Conservation (phyloP, 2,888 invertebrate genomes). For the Eupelmus urozonus region DNA sequence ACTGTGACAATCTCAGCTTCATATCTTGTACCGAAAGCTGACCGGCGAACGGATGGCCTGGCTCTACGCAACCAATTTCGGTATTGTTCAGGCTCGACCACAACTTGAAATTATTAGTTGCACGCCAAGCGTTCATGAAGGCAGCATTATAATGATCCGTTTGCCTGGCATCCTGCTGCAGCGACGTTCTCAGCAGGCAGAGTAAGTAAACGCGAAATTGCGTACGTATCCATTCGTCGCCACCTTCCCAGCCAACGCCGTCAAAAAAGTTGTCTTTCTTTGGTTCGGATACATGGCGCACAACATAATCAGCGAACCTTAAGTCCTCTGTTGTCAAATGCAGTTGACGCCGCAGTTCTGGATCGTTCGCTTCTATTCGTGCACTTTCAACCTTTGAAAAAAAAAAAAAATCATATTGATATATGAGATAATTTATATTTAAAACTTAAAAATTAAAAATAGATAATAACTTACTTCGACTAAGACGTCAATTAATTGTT, state of each 20-base stretch:
- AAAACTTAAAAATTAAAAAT: conserved; percentile 5
- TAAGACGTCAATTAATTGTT: conserved; percentile 93
- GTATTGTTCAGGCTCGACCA: conserved; percentile 84
- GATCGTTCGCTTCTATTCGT: conserved; percentile 89
- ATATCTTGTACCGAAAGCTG: conserved; percentile 96
- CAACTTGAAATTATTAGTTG: conserved; percentile 91
- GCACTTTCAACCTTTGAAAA: conserved; percentile 84
- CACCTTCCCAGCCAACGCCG: conserved; percentile 92
- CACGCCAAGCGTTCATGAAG: conserved; percentile 91
- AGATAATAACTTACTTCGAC: conserved; percentile 83
- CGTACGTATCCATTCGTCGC: conserved; percentile 97
- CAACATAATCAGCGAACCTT: conserved; percentile 95
- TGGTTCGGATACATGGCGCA: conserved; percentile 83
- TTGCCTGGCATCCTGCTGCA: conserved; percentile 87
- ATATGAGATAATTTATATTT: no score
- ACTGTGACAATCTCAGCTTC: conserved; percentile 94
- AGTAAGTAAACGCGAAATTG: conserved; percentile 94
- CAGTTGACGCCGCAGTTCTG: conserved; percentile 89
- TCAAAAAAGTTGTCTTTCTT: conserved; percentile 85
- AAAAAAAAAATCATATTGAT: no score
- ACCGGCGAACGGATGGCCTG: conserved; percentile 96
- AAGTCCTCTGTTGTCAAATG: conserved; percentile 95
- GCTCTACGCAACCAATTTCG: conserved; percentile 77
- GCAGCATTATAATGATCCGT: conserved; percentile 91
- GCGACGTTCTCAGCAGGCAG: conserved; percentile 88